Base-by-base conservation (phyloP, 2,888 invertebrate species). In the Mesoligia furuncula region DNA sequence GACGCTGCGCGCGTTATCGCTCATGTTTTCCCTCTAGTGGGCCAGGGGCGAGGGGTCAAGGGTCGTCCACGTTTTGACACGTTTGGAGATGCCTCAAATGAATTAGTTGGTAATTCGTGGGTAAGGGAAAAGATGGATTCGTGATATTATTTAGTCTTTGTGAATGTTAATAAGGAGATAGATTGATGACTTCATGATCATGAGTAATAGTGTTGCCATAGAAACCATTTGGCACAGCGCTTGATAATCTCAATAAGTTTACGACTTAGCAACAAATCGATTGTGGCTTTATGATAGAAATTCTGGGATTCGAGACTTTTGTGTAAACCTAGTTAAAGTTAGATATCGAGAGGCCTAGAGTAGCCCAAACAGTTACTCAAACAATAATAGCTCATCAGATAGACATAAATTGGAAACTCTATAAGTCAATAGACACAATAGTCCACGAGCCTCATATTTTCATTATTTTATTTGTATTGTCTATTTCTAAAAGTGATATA, bases 21-120 rank as follows among this genome's bases (percentile, higher is more conserved):
- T 80, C 76, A 80, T 87, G 72, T 84, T 81, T 87, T 79, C 72
- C 65, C 69, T 69, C 84, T 75, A 62, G 42, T 72, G n/a, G 65
- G 57, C 61, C 27, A 42, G 39, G 45, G 62, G 57, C 61, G n/a
- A 36, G 39, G 39, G 86, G 64, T 86, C 75, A 83, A 76, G 77
- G 75, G 27, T 70, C 59, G 42, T 45, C 39, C 65, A 31, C 59
- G 57, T 77, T 77, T 77, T 75, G 61, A 76, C 66, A 39, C 51
- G 70, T 77, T 77, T 72, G 66, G 75, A 77, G 71, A 54, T 80
- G 69, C 36, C 24, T 67, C 20, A 73, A 71, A 72, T 74, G 27
- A 70, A 80, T 77, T 57, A 71, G 36, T 66, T 67, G 24, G 65
- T 70, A 70, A 80, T 83, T 61, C 15, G 2, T 27, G n/a, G 11